These are phyloP conservation scores for Piaya cayana DNA, from an alignment of 2,113 vertebrate species.

Conservation along the genomic window DNA sequence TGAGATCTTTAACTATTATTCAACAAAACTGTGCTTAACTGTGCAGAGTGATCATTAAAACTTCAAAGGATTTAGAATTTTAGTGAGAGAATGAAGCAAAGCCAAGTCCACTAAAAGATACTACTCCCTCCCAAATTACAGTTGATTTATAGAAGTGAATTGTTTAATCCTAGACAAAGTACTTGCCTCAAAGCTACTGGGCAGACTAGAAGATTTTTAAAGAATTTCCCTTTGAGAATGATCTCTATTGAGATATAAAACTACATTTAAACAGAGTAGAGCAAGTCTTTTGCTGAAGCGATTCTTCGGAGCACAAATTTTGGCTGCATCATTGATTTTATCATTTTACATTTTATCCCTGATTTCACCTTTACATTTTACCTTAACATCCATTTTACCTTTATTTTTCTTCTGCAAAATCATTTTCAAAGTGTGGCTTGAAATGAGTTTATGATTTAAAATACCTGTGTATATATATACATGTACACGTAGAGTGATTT, in stretches of 20 bases:
- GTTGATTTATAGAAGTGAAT: not conserved
- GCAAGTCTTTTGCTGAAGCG: not conserved
- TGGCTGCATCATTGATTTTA: not conserved
- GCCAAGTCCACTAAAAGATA: not conserved
- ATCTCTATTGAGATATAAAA: not conserved
- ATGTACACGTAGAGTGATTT: not conserved
- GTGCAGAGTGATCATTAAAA: not conserved
- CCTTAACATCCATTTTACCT: too few species aligned
- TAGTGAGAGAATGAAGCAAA: not conserved
- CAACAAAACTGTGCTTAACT: not conserved
- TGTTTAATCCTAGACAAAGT: not conserved
- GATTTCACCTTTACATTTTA: too few species aligned
- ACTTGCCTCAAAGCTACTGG: not conserved
- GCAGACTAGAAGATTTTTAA: not conserved
- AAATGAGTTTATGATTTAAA: not conserved
- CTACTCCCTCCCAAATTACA: not conserved
- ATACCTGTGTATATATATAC: fast-evolving
- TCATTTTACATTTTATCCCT: not conserved
- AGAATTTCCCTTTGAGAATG: not conserved
- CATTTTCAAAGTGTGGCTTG: not conserved
- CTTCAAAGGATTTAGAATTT: not conserved
- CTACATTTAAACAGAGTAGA: not conserved
- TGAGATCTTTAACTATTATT: not conserved
- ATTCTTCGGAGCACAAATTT: not conserved
- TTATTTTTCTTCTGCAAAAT: not conserved